Evolutionary conservation across 2,113 vertebrate species (phyloP).

Genomic region (Thunnus maccoyii): DNA sequence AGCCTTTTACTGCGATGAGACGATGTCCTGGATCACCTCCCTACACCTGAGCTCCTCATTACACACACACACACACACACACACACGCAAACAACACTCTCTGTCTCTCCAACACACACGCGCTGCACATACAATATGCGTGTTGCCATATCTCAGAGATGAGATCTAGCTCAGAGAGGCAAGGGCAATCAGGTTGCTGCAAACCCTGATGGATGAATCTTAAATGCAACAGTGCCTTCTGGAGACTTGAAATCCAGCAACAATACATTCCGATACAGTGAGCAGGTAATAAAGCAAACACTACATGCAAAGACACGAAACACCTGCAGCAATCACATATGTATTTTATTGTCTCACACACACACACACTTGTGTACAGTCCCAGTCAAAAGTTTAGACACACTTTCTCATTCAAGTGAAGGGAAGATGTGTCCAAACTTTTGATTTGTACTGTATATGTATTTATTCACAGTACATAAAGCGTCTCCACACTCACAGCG

Average conservation of each 20-base stretch:
- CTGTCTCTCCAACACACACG: not conserved
- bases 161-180: constrained; percentile 8
- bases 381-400: no score
- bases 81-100: not conserved
- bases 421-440: no score
- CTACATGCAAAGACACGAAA: constrained; percentile 12
- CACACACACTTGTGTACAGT: no score
- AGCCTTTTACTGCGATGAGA: constrained; percentile 75
- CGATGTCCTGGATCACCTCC: constrained; percentile 65
- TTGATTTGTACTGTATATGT: not conserved
- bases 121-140: not conserved
- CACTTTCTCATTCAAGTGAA: no score
- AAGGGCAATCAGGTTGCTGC: constrained; percentile 42
- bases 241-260: constrained; percentile 12
- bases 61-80: constrained; percentile 12
- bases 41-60: constrained; percentile 43
- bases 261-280: not conserved
- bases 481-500: constrained; percentile 7
- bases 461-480: constrained; percentile 49
- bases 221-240: not conserved
- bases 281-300: not conserved
- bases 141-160: constrained; percentile 18
- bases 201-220: constrained; percentile 41
- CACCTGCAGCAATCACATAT: constrained; percentile 10
- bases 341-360: not conserved